Evolutionary conservation across 2,113 vertebrate species (phyloP).

Genomic region (Mola mola): DNA sequence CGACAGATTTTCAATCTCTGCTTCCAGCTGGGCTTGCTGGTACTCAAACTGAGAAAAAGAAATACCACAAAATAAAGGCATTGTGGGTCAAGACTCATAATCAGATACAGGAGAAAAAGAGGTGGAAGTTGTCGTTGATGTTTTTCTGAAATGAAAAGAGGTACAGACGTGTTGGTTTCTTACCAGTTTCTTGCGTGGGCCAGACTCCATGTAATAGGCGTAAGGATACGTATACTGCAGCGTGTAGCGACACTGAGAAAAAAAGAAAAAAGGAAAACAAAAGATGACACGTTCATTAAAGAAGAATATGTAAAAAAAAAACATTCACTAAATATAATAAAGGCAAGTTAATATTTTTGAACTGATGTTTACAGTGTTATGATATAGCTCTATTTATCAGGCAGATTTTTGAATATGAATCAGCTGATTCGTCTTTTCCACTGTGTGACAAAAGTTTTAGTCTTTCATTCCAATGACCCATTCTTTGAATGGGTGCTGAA

Average conservation of each 20-base stretch:
- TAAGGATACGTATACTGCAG: conserved; percentile 99
- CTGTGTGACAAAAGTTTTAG: too few relatives aligned
- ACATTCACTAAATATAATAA: not conserved
- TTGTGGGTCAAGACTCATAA: not conserved
- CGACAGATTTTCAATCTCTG: conserved; percentile 98
- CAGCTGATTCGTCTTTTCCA: too few relatives aligned
- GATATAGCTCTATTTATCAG: not conserved
- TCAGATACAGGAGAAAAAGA: not conserved
- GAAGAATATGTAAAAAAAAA: not conserved
- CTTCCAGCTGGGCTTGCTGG: conserved; percentile 98
- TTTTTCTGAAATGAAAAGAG: not conserved
- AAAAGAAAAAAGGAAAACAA: too few relatives aligned
- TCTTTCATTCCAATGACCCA: not conserved
- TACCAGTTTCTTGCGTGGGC: conserved; percentile 97
- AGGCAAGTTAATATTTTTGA: too few relatives aligned
- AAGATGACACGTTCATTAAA: too few relatives aligned
- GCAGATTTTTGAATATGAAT: not conserved
- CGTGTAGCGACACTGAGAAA: conserved; percentile 98
- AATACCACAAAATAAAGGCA: not conserved
- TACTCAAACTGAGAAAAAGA: conserved; percentile 90
- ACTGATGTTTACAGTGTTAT: not conserved
- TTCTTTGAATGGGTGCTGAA: not conserved
- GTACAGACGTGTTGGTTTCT: conserved; percentile 57
- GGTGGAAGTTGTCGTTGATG: not conserved
- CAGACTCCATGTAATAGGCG: conserved; percentile 99